Percentiles rank a stretch among this genome's conserved stretches.
phyloP scores from a whole-genome alignment of 2,113 vertebrate species.

The Polypterus bichir region DNA sequence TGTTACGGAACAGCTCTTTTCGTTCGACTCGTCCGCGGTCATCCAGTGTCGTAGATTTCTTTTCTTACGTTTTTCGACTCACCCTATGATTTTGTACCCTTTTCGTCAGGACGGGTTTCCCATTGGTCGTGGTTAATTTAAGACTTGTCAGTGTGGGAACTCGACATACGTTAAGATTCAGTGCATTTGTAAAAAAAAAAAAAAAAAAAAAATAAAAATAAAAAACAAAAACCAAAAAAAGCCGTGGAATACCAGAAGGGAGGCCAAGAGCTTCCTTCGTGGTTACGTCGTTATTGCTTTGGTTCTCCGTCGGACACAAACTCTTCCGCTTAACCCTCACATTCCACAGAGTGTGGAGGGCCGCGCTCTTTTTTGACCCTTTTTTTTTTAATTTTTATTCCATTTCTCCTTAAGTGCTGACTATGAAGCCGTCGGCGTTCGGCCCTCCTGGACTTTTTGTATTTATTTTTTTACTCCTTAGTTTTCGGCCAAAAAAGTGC shows the following conservation, averaged over 20 bases:
- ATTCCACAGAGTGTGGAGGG: constrained; percentile 32
- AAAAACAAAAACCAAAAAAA: constrained; percentile 35
- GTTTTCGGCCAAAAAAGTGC: constrained; percentile 1
- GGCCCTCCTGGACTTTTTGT: background rate
- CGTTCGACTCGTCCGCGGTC: background rate
- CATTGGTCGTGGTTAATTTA: constrained; percentile 26
- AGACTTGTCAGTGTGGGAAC: constrained; percentile 51
- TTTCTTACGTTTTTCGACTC: no score
- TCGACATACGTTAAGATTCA: constrained; percentile 29
- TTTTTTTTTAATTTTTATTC: no score
- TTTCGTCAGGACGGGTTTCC: no score
- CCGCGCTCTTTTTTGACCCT: background rate
- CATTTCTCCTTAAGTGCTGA: constrained; percentile 5
- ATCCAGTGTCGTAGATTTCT: no score
- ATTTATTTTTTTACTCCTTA: background rate
- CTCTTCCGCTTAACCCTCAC: constrained; percentile 38
- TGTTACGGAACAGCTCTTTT: constrained; percentile 16
- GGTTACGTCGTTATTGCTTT: constrained; percentile 61
- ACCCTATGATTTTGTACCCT: no score
- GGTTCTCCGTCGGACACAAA: constrained; percentile 52
- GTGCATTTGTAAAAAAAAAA: constrained; percentile 31
- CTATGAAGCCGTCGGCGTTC: background rate
- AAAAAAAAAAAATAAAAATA: no score
- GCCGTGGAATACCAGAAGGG: constrained; percentile 41
- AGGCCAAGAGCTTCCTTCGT: constrained; percentile 33